Evolutionary conservation across 2,113 vertebrate species (phyloP).

Genomic region (Lasiurus borealis): DNA sequence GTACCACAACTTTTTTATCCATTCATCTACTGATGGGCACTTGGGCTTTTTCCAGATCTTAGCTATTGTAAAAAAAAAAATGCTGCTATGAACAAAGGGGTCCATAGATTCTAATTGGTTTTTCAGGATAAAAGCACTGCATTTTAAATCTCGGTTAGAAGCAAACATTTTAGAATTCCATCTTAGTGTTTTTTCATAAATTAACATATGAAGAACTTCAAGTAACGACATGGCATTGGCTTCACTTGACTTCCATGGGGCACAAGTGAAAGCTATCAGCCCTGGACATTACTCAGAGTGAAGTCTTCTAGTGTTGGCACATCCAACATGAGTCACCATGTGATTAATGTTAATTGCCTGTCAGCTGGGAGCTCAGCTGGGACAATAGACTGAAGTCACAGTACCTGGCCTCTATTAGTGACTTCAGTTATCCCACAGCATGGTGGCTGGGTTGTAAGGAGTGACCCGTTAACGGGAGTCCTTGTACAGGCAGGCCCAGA

Average conservation of each 20-base stretch:
- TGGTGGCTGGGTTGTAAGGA: not conserved
- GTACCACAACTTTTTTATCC: too few species aligned
- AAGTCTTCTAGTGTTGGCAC: not conserved
- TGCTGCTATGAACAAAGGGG: too few species aligned
- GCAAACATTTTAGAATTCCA: not conserved
- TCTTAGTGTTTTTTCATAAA: not conserved
- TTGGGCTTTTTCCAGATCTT: too few species aligned
- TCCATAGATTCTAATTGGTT: too few species aligned
- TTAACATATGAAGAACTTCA: not conserved
- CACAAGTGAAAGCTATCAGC: not conserved
- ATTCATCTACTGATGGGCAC: too few species aligned
- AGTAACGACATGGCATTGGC: not conserved
- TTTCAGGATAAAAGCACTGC: not conserved
- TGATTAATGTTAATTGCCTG: not conserved
- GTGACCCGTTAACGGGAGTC: too few species aligned
- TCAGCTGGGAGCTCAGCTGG: not conserved
- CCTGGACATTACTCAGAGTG: not conserved
- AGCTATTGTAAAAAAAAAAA: too few species aligned
- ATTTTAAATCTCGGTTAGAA: conserved; percentile 5
- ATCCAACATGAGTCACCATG: not conserved
- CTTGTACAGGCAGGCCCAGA: not conserved
- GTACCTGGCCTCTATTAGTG: not conserved
- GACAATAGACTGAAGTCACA: not conserved
- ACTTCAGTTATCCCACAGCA: not conserved
- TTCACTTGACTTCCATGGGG: not conserved